These are phyloP conservation scores for Argyresthia albistria DNA, from an alignment of 2,888 invertebrate genomes.

Conservation along the genomic window DNA sequence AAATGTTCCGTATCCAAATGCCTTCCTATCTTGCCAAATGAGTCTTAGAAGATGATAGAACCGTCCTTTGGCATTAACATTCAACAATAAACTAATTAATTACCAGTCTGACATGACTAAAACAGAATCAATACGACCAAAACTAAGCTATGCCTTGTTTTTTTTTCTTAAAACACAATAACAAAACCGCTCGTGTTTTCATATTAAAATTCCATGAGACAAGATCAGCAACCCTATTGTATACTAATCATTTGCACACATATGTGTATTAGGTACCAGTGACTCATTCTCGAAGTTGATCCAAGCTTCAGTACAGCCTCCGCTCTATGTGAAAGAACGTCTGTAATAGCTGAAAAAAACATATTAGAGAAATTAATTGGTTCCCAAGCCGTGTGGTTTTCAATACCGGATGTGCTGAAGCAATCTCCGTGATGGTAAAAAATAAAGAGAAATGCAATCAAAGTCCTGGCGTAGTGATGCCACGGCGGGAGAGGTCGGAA, in stretches of 20 bases:
- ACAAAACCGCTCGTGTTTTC: too few relatives aligned
- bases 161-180: too few relatives aligned
- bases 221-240: slow-evolving; percentile 22
- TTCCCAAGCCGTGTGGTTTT: neutral
- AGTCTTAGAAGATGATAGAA: too few relatives aligned
- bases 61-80: too few relatives aligned
- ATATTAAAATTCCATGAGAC: too few relatives aligned
- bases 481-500: slow-evolving; percentile 51
- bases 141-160: too few relatives aligned
- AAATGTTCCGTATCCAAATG: too few relatives aligned
- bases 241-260: slow-evolving; percentile 43
- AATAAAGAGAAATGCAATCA: slow-evolving; percentile 59
- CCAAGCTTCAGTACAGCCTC: slow-evolving; percentile 29
- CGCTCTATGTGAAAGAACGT: slow-evolving; percentile 25
- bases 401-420: slow-evolving; percentile 1
- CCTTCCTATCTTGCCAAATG: too few relatives aligned
- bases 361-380: too few relatives aligned
- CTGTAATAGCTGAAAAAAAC: slow-evolving; percentile 9
- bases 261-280: slow-evolving; percentile 13
- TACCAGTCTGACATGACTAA: too few relatives aligned
- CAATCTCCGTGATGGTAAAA: slow-evolving; percentile 32
- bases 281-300: slow-evolving; percentile 1
- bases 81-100: too few relatives aligned
- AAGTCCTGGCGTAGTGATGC: slow-evolving; percentile 31
- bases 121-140: too few relatives aligned